phyloP scores from a whole-genome alignment of 2,113 vertebrate genomes.

The Chinchilla lanigera region DNA sequence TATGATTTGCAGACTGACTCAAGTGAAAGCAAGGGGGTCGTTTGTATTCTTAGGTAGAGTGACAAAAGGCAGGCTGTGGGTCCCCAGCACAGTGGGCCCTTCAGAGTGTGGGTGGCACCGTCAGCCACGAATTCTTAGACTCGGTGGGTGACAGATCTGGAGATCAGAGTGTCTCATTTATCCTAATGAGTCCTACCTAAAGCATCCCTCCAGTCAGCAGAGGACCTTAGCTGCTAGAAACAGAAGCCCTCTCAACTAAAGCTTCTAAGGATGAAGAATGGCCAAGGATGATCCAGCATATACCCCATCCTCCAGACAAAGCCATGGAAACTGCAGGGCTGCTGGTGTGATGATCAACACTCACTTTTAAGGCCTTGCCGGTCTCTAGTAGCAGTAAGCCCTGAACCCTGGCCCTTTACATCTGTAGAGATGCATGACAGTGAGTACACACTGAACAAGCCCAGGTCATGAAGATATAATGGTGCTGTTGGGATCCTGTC shows the following conservation, averaged over 20 bases:
- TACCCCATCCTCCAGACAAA: not conserved
- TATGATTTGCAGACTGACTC: rapidly evolving
- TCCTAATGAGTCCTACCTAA: no score
- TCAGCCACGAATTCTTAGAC: rapidly evolving
- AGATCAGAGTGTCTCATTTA: rapidly evolving
- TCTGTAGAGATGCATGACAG: rapidly evolving
- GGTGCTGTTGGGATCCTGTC: not conserved
- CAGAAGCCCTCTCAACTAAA: not conserved
- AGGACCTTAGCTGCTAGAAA: no score
- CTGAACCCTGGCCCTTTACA: no score
- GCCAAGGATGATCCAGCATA: not conserved
- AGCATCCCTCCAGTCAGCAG: no score
- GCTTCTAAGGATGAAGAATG: not conserved
- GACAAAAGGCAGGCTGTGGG: rapidly evolving
- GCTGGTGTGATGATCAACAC: rapidly evolving
- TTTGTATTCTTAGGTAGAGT: not conserved
- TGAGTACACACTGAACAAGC: rapidly evolving
- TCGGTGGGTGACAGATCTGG: not conserved
- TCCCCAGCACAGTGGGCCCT: rapidly evolving
- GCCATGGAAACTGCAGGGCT: no score
- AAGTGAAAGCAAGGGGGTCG: rapidly evolving
- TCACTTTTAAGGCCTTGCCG: not conserved
- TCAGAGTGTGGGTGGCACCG: not conserved
- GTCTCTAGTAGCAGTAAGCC: not conserved
- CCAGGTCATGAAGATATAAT: rapidly evolving